These are phyloP conservation scores for Chionodraco myersi DNA, from an alignment of 2,113 vertebrate species.

Conservation along the genomic window DNA sequence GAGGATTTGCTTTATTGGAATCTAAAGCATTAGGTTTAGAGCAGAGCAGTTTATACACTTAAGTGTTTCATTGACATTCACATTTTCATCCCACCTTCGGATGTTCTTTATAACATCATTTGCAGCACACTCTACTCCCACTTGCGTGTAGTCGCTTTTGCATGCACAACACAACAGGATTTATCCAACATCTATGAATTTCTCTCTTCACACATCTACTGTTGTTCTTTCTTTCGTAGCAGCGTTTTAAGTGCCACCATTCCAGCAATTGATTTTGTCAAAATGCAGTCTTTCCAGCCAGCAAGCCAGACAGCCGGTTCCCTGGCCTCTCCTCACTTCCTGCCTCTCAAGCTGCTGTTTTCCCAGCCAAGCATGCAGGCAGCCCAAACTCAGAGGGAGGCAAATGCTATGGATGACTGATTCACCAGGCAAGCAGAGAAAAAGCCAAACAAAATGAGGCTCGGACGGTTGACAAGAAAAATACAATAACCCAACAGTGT, in stretches of 20 bases:
- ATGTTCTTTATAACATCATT: conserved; percentile 5
- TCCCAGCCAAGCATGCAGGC: conserved; percentile 61
- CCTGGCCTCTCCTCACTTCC: conserved; percentile 40
- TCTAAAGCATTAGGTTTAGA: conserved; percentile 18
- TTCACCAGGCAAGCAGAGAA: conserved; percentile 30
- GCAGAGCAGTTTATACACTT: conserved; percentile 31
- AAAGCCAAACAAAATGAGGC: conserved; percentile 36
- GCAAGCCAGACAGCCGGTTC: conserved; percentile 1
- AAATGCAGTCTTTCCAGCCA: conserved; percentile 40
- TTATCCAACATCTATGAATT: not conserved
- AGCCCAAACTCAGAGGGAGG: conserved; percentile 57
- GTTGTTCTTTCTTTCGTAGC: conserved; percentile 32
- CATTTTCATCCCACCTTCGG: not conserved
- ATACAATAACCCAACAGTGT: conserved; percentile 38
- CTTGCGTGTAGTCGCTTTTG: conserved; percentile 18
- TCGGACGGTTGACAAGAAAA: conserved; percentile 40
- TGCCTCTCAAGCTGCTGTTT: conserved; percentile 65
- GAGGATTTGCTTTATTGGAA: conserved; percentile 25
- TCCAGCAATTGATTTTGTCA: conserved; percentile 57
- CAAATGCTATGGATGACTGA: conserved; percentile 65
- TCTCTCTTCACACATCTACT: not conserved
- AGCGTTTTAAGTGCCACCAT: conserved; percentile 37
- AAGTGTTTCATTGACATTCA: conserved; percentile 12
- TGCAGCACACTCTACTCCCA: not conserved
- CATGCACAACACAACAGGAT: not conserved